Evolutionary conservation across 2,113 vertebrate genomes (phyloP).

Genomic region (Rhynchopsitta pachyrhyncha): DNA sequence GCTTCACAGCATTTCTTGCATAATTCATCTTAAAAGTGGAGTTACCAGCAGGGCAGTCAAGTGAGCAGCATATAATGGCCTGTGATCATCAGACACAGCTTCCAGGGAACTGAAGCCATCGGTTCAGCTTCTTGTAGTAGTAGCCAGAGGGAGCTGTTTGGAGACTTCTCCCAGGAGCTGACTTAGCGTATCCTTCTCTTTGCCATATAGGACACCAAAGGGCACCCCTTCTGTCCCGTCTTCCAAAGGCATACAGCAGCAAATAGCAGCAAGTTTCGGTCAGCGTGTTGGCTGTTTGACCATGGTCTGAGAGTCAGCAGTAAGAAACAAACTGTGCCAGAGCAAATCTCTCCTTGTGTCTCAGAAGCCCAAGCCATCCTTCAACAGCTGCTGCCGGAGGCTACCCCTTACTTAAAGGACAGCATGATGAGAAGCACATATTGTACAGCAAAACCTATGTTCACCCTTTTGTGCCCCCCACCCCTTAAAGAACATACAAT

Average conservation of each 20-base stretch:
- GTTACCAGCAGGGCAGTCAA: neutral
- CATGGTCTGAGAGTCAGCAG: neutral
- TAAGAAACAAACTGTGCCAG: neutral
- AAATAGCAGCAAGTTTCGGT: neutral
- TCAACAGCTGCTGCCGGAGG: neutral
- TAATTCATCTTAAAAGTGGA: neutral
- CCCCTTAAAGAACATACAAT: neutral
- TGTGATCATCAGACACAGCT: neutral
- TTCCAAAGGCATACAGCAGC: neutral
- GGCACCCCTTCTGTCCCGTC: neutral
- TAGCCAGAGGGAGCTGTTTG: slow-evolving; percentile 26
- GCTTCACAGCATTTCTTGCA: neutral
- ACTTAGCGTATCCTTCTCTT: neutral
- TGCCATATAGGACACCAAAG: neutral
- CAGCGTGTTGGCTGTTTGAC: neutral
- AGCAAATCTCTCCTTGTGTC: neutral
- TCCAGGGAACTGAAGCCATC: neutral
- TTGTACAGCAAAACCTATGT: neutral
- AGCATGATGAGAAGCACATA: neutral
- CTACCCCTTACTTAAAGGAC: neutral
- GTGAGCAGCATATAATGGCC: neutral
- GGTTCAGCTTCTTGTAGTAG: neutral
- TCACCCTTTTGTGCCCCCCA: neutral
- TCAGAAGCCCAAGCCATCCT: neutral
- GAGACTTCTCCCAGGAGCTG: neutral